These are phyloP conservation scores for Carabus problematicus DNA, from an alignment of 2,888 invertebrate species.

Conservation along the genomic window DNA sequence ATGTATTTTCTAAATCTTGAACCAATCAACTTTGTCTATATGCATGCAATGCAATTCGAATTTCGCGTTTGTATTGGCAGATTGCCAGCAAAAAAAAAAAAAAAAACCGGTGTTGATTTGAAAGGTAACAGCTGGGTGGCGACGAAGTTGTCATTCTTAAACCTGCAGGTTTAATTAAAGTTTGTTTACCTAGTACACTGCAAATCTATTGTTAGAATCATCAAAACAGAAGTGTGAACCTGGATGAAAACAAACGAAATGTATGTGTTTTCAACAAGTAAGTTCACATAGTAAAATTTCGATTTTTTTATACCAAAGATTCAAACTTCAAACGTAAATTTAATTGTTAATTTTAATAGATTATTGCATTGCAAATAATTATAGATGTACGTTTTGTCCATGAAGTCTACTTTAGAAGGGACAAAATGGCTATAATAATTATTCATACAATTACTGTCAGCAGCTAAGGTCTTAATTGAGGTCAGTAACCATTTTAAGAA, in stretches of 20 bases:
- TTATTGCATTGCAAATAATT: no score
- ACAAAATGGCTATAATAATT: neutral
- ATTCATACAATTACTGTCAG: neutral
- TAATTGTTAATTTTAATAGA: no score
- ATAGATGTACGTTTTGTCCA: neutral
- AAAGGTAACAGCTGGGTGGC: slow-evolving; percentile 8
- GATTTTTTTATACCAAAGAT: no score
- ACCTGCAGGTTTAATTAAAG: slow-evolving; percentile 20
- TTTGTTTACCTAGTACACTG: slow-evolving; percentile 11
- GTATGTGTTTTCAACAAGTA: no score
- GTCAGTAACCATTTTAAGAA: slow-evolving; percentile 23
- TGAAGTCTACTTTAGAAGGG: no score
- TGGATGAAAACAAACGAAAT: no score
- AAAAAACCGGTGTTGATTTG: slow-evolving; percentile 17
- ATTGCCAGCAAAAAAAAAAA: no score
- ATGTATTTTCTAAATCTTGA: no score
- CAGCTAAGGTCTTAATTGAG: slow-evolving; percentile 7
- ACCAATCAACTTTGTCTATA: no score
- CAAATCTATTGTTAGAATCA: slow-evolving; percentile 15
- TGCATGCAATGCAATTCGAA: no score
- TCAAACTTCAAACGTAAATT: no score
- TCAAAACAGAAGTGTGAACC: slow-evolving; percentile 9
- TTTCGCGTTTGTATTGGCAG: neutral
- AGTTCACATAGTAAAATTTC: no score
- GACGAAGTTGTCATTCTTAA: slow-evolving; percentile 16